Evolutionary conservation across 2,888 invertebrate genomes (phyloP), one percentile per base, ranked within the genome.

Genomic region (Tachina lurida): DNA sequence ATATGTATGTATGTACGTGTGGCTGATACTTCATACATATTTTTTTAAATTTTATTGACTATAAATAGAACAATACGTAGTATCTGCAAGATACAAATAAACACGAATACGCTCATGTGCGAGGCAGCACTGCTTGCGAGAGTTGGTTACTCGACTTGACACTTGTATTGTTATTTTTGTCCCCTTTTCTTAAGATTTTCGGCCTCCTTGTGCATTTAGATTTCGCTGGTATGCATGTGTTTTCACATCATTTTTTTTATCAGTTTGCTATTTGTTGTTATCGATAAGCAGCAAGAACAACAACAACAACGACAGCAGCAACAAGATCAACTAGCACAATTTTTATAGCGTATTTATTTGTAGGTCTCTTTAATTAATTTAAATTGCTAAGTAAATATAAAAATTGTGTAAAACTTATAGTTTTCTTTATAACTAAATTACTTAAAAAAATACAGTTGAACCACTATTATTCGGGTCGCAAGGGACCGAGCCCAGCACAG

Each of bases 41-140:
- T 45, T 2, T 17, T 45, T n/a, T 49, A 13, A 13, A 15, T n/a
- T 56, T 58, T 41, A 31, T 75, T 63, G 22, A 1, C 54, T 75
- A 75, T 75, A 63, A 75, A 54, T 63, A 75, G 75, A 45, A 63
- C 52, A 22, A 49, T 73, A 65, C 49, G 17, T 54, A 31, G 43
- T 54, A 65, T 75, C 43, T 56, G 65, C 5, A 65, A 76, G 31
- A 60, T 41, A 60, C 68, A 22, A 68, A 68, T 39, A 56, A 67
- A 19, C 13, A 67, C 0, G 3, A 41, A n/a, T 68, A 39, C 12
- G 10, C 41, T 49, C 31, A 31, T 31, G 31, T 31, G 7, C 31
- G 5, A 7, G 5, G 41, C 13, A 52, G 17, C 77, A 43, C 68
- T 78, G 52, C 68, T 22, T n/a, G 43, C 8, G 1, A 68, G 43